phyloP scores from a whole-genome alignment of 2,888 invertebrate species.

The Allacma fusca region DNA sequence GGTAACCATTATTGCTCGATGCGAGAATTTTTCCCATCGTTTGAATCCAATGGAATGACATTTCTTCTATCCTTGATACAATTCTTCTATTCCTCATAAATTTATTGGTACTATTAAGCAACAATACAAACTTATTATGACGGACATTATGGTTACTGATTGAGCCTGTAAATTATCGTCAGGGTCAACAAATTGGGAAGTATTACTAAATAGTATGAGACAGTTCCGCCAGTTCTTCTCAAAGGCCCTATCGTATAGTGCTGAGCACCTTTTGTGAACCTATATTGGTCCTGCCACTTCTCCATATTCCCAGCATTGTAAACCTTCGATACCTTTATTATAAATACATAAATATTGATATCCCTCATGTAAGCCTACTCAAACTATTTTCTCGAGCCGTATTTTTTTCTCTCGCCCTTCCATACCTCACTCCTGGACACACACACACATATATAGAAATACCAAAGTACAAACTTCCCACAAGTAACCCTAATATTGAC shows the following conservation, averaged over 20 bases:
- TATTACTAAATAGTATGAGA: slow-evolving; percentile 43
- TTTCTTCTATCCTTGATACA: too few relatives aligned
- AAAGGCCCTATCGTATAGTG: neutral
- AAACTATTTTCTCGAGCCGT: neutral
- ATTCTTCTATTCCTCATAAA: neutral
- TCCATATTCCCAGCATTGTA: too few relatives aligned
- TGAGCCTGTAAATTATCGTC: slow-evolving; percentile 54
- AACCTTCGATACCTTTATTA: too few relatives aligned
- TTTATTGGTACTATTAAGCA: slow-evolving; percentile 7
- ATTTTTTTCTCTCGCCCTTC: neutral
- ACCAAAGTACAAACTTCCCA: too few relatives aligned
- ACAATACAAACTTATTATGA: slow-evolving; percentile 59
- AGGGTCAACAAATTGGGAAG: slow-evolving; percentile 36
- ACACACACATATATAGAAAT: too few relatives aligned
- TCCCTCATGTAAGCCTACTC: neutral
- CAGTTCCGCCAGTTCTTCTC: neutral
- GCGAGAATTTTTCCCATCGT: slow-evolving; percentile 28
- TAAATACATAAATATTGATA: slow-evolving; percentile 1
- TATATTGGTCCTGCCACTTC: too few relatives aligned
- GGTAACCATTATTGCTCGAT: neutral
- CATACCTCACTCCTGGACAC: neutral
- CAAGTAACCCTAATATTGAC: neutral
- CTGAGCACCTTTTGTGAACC: too few relatives aligned
- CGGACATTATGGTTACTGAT: slow-evolving; percentile 53
- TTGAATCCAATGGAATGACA: slow-evolving; percentile 44